Conservation (phyloP, 2,797 vertebrate species). For the Acanthornis magna region DNA sequence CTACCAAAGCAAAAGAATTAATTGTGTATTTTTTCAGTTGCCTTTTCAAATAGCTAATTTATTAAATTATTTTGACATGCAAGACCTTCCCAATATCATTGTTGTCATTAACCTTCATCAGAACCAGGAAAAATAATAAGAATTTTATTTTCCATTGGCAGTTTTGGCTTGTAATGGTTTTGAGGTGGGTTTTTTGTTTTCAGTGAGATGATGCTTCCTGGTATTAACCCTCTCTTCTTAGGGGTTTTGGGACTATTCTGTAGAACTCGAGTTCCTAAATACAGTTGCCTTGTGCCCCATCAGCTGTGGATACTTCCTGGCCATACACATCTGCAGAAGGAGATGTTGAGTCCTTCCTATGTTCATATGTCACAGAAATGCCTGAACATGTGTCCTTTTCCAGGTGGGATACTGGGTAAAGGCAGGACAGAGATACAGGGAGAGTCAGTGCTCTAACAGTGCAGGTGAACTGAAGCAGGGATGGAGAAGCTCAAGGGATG, state of each 20-base stretch:
- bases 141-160: neutral
- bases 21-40: neutral
- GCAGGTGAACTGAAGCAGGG: neutral
- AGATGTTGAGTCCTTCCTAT: neutral
- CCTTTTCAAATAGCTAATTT: conserved; percentile 2
- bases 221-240: neutral
- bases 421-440: neutral
- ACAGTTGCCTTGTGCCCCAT: neutral
- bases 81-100: neutral
- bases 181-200: neutral
- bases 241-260: neutral
- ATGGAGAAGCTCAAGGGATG: neutral
- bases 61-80: neutral
- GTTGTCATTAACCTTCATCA: neutral
- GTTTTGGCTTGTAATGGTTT: neutral
- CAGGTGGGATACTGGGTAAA: neutral
- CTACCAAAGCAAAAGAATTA: conserved; percentile 10
- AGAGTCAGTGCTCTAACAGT: neutral
- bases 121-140: neutral
- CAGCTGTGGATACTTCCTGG: neutral
- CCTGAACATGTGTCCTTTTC: neutral
- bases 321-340: neutral
- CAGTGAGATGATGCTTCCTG: neutral
- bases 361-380: neutral
- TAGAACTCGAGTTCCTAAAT: neutral